Base-by-base conservation (phyloP, 2,888 invertebrate species). In the Drosophila colorata region DNA sequence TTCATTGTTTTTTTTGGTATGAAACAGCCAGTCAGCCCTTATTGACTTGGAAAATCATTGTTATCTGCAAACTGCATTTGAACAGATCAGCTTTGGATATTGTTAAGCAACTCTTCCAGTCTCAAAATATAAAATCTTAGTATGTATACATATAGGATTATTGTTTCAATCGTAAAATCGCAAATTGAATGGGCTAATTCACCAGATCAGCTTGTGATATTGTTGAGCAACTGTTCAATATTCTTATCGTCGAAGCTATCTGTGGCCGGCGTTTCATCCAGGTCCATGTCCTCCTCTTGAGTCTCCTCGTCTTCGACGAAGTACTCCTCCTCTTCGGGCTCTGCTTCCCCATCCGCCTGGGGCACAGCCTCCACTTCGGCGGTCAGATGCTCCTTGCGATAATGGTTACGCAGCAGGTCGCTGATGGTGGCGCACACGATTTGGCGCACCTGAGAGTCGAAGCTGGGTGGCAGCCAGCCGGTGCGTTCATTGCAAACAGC, bases 401-500 rank as follows among this genome's bases (percentile, higher is more conserved):
- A 90, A 68, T 88, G 84, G 57, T 85, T 91, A 7, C 89, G 85
- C 40, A 92, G 66, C 20, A 93, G 91, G 3, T 94, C 93, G 57
- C 94, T 94, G 38, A 95, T 94, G 78, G 94, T 94, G 76, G 93
- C 93, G 83, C 95, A 95, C 55, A 96, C 94, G 74, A 96, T 95
- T 91, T 96, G 95, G 46, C 97, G 93, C 67, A 96, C 95, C 56
- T 94, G 93, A 52, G 95, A 94, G 73, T 95, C 95, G 40, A 96
- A 95, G 65, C 95, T 95, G 7, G 93, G 92, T 0, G 96, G 95
- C 61, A 97, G 92, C 97, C 97, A 97, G 18, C 97, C 97, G 61
- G 95, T 94, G 90, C 95, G 95, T 80, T 94, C 94, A 88, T 97
- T 95, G 87, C 95, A 97, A 38, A 93, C 93, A 61, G 94, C 93